Evolutionary conservation across 2,797 vertebrate species (phyloP), one percentile per base, ranked within the genome.

Genomic region (Hapalemur alaotrensis): DNA sequence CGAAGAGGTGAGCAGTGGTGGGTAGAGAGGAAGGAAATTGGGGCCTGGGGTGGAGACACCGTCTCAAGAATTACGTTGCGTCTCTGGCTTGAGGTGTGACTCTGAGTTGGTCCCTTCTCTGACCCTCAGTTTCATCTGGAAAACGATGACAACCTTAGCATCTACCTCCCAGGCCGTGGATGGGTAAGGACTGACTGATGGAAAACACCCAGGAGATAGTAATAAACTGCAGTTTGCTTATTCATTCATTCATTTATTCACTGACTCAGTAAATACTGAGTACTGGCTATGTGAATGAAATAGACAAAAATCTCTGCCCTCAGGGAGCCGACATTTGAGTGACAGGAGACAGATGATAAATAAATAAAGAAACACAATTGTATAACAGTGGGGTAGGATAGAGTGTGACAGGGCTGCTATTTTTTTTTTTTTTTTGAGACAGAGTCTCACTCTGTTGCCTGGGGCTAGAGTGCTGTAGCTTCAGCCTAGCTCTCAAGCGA

Each of bases 181-280:
- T 0, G 0, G 28, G 14, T 43, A 52, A 17, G 35, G 72, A 18
- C 23, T 12, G 67, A 54, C 41, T 0, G 0, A 22, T 0, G 15
- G 59, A 38, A 30, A 63, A 11, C 20, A 35, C 4, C 7, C 6
- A 14, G 80, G 43, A 35, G 41, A 54, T 15, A 13, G 88, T 22
- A 6, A 41, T 2, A 54, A 7, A n/a, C 4, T 35, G 41, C 5
- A 63, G 83, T 63, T 12, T 22, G 5, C 30, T 73, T 50, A 14
- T 50, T 50, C 48, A 84, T 25, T 59, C 43, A n/a, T 67, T 35
- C 48, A 59, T 35, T 65, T 32, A 18, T 32, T 75, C 48, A n/a
- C 14, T 3, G 25, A 76, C 12, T 67, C 5, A 4, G 5, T 69
- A 30, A 30, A 32, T 59, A 57, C 2, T 46, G 7, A 15, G 78